Evolutionary conservation across 2,888 invertebrate genomes (phyloP), one percentile per base, ranked within the genome.

Genomic region (Sinodicranocentrus sp.): DNA sequence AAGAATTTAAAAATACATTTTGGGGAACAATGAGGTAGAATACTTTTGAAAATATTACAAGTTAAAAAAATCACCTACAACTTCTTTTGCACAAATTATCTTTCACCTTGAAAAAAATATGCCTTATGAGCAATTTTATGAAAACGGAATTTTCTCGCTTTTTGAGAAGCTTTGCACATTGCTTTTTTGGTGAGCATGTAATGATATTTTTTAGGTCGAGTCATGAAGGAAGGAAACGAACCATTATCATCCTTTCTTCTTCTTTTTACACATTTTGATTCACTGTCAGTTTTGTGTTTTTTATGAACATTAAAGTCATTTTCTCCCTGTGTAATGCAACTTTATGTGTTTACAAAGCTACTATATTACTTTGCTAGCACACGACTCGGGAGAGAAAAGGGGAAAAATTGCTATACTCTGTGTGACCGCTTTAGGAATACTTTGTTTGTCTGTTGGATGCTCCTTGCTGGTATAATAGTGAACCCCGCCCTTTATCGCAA

Each of bases 301-400:
- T 72, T 72, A 80, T 80, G 79, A 80, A 80, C 79, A 80, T 80
- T 80, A 80, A 80, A 80, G 72, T 72, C 71, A 72, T 72, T 72
- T 71, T 80, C 72, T 80, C 79, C 72, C 65, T 63, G 54, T 80
- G 79, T 80, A 80, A 80, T 80, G 79, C 72, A 80, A 80, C 72
- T 80, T 80, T 80, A 80, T 80, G 79, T 65, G 79, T 80, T 80
- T 80, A 80, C 79, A 63, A 63, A 80, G 72, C 72, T 72, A 80
- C 79, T 72, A 80, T 71, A 80, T 78, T 76, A 76, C 75, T n/a
- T n/a, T n/a, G 63, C 75, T 44, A 75, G 28, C 73, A 63, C 73
- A 73, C 48, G 65, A 65, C 65, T 48, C 52, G 8, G 44, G 43
- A n/a, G 13, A 33, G 10, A 33, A 33, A 10, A 52, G 67, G 43